These are phyloP conservation scores for Gryllus bimaculatus DNA, from an alignment of 1,140 invertebrate genomes.

Conservation along the genomic window DNA sequence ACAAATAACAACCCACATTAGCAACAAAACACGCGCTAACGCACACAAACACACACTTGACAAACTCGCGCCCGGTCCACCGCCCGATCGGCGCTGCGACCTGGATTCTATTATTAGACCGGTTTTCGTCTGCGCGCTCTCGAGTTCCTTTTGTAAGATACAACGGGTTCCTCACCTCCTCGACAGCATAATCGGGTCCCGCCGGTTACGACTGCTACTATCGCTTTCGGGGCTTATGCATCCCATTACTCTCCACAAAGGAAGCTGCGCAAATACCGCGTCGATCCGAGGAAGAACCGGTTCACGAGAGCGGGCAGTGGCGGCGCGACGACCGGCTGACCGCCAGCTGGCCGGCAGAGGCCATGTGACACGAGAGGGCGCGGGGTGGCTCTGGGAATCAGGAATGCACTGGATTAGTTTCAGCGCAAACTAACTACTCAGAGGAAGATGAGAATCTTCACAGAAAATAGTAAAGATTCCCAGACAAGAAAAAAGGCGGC, in stretches of 20 bases:
- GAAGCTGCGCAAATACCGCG: not conserved
- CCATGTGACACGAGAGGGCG: too few species aligned
- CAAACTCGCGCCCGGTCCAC: not conserved
- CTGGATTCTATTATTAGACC: slow-evolving; percentile 4
- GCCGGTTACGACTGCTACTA: not conserved
- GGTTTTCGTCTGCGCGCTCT: not conserved
- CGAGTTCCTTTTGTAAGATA: not conserved
- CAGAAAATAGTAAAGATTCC: too few species aligned
- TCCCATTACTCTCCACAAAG: not conserved
- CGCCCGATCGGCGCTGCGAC: not conserved
- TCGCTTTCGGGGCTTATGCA: not conserved
- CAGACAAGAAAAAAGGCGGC: too few species aligned
- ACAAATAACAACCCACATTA: not conserved
- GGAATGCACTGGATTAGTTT: too few species aligned
- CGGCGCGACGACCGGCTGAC: too few species aligned
- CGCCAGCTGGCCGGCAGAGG: too few species aligned
- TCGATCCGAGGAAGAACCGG: not conserved
- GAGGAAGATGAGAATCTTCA: too few species aligned
- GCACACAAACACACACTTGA: too few species aligned
- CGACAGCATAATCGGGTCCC: not conserved
- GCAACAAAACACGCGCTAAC: not conserved
- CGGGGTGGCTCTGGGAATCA: too few species aligned
- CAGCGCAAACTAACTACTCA: too few species aligned
- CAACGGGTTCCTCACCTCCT: not conserved
- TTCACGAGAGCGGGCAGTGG: not conserved